These are phyloP conservation scores for Thaleichthys pacificus DNA, from an alignment of 2,797 vertebrate species.

Conservation along the genomic window DNA sequence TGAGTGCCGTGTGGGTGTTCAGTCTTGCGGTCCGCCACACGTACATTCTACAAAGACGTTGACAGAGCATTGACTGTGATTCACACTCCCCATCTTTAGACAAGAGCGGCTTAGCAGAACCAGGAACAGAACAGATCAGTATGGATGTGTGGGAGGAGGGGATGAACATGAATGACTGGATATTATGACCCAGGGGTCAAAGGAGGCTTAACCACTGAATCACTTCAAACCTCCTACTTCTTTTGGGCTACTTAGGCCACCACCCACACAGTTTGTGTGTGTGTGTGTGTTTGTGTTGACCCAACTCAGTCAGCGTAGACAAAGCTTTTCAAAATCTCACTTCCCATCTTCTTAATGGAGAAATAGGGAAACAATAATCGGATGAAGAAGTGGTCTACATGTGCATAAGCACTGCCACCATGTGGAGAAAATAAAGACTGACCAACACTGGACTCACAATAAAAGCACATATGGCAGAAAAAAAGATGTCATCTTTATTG, in stretches of 20 bases:
- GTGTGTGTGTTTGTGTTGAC: no score
- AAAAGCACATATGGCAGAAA: background rate
- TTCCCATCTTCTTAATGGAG: no score
- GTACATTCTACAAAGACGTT: background rate
- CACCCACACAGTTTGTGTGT: background rate
- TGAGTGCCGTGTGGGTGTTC: no score
- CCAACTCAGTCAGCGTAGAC: background rate
- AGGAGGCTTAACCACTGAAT: conserved; percentile 3
- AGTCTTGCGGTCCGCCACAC: background rate
- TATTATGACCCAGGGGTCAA: conserved; percentile 2
- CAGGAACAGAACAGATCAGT: background rate
- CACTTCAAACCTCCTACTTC: background rate
- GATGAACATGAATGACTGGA: background rate
- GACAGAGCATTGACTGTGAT: background rate
- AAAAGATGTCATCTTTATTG: conserved; percentile 5
- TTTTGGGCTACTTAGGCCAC: background rate
- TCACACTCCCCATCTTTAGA: background rate
- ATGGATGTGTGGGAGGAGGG: background rate
- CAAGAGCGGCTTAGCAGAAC: background rate
- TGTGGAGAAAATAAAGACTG: background rate
- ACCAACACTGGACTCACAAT: background rate
- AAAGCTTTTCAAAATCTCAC: no score
- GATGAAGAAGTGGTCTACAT: background rate
- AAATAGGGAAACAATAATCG: no score
- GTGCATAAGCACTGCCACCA: background rate